These are phyloP conservation scores for Apostichopus californicus DNA, from an alignment of 35 echinoderm and acorn worm species.

Conservation along the genomic window DNA sequence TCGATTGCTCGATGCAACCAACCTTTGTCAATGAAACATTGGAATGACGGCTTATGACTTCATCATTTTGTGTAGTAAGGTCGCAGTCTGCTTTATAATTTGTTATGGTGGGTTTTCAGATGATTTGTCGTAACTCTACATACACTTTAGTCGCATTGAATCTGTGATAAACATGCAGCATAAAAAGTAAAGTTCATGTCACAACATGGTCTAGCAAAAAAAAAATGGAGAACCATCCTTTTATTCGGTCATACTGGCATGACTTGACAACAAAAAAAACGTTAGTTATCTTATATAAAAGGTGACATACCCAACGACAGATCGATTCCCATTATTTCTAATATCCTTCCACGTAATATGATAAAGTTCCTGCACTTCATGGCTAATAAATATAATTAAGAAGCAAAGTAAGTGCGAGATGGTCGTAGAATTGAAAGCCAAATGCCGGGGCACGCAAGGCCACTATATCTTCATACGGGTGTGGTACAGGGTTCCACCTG, in stretches of 20 bases:
- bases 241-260: slow-evolving; percentile 16
- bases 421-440: neutral
- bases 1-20: too few species aligned
- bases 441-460: neutral
- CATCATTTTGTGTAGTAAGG: too few species aligned
- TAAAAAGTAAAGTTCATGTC: too few species aligned
- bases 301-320: slow-evolving; percentile 9
- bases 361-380: slow-evolving; percentile 46
- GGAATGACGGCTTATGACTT: too few species aligned
- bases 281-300: neutral
- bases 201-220: neutral
- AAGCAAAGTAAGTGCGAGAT: slow-evolving; percentile 27
- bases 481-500: slow-evolving; percentile 22
- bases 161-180: too few species aligned
- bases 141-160: too few species aligned
- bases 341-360: slow-evolving; percentile 57
- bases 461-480: neutral
- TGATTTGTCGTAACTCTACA: too few species aligned
- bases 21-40: too few species aligned
- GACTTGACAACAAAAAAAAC: neutral
- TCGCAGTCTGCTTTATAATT: too few species aligned
- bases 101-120: too few species aligned
- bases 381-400: slow-evolving; percentile 61
- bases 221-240: neutral
- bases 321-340: slow-evolving; percentile 35